These are phyloP conservation scores for Drosophila nebulosa DNA, from an alignment of 1,140 invertebrate species.

Conservation along the genomic window DNA sequence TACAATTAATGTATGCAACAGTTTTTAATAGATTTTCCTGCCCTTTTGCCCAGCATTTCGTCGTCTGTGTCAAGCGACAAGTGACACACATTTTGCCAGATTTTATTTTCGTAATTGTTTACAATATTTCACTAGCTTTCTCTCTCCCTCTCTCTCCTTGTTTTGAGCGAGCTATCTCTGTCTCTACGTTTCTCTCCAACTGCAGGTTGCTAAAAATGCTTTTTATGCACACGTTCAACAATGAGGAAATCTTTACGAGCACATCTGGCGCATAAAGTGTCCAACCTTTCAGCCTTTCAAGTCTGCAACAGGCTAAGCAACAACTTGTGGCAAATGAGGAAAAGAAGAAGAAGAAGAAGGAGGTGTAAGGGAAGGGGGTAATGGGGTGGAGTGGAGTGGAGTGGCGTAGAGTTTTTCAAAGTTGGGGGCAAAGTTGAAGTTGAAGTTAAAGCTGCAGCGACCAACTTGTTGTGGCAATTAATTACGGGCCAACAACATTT, in stretches of 20 bases:
- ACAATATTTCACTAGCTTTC: conserved; percentile 1
- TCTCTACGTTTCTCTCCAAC: neutral
- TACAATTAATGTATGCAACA: neutral
- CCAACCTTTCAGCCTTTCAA: conserved; percentile 19
- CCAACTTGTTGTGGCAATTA: conserved; percentile 67
- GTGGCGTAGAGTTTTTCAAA: neutral
- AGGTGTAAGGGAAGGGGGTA: neutral
- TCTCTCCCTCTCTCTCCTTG: neutral
- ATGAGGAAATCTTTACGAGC: conserved; percentile 78
- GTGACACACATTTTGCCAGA: conserved; percentile 62
- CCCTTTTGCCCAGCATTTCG: neutral
- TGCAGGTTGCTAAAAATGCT: conserved; percentile 58
- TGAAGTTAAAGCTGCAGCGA: conserved; percentile 21
- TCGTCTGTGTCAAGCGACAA: conserved; percentile 20
- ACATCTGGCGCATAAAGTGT: conserved; percentile 76
- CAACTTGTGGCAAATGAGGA: neutral
- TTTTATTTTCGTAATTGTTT: conserved; percentile 56
- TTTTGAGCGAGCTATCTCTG: neutral
- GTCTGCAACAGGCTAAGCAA: conserved; percentile 9
- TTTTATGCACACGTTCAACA: conserved; percentile 75
- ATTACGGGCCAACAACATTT: conserved; percentile 49
- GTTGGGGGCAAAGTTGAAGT: conserved; percentile 21
- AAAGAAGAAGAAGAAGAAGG: conserved; percentile 5
- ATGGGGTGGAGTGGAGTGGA: neutral
- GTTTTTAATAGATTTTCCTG: conserved; percentile 10